Evolutionary conservation across 1,140 invertebrate species (phyloP).

Genomic region (Drosophila truncata): DNA sequence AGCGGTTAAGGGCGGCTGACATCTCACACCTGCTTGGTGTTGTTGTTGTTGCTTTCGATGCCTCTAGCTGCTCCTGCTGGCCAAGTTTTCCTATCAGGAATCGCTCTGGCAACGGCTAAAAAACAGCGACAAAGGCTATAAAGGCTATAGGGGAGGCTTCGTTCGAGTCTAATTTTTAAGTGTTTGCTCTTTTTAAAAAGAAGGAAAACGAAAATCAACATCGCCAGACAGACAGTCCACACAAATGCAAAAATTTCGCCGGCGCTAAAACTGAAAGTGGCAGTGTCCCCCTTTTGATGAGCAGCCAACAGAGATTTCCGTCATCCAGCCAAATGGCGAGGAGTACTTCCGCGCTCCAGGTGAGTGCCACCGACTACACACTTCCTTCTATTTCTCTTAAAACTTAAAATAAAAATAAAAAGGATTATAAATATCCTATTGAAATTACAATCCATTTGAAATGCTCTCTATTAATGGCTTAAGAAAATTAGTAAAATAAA

Average conservation of each 20-base stretch:
- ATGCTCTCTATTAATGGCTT: background rate
- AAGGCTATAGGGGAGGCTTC: slow-evolving; percentile 13
- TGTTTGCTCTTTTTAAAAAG: slow-evolving; percentile 31
- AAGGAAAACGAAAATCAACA: slow-evolving; percentile 33
- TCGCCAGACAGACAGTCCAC: slow-evolving; percentile 38
- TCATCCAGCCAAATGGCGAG: slow-evolving; percentile 34
- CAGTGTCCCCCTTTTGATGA: slow-evolving; percentile 36
- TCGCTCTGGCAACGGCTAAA: slow-evolving; percentile 65
- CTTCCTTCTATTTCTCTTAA: too few relatives aligned
- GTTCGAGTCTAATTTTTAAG: slow-evolving; percentile 11
- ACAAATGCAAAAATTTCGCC: slow-evolving; percentile 29
- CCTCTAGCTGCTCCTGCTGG: slow-evolving; percentile 44
- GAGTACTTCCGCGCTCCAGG: slow-evolving; percentile 43
- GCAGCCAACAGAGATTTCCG: slow-evolving; percentile 38
- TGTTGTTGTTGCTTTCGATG: slow-evolving; percentile 17
- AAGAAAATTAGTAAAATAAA: background rate
- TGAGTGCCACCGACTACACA: slow-evolving; percentile 37
- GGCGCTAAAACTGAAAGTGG: slow-evolving; percentile 51
- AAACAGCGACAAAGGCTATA: slow-evolving; percentile 35
- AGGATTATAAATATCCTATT: too few relatives aligned
- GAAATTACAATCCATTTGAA: too few relatives aligned
- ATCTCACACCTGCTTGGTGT: slow-evolving; percentile 57
- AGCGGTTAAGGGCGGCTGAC: slow-evolving; percentile 35
- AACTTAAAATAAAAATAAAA: too few relatives aligned
- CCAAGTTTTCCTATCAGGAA: slow-evolving; percentile 48